A percentile compares a stretch with the other conserved stretches of the same genome.
Conservation (phyloP, 2,797 vertebrate species). For the Coendou prehensilis region DNA sequence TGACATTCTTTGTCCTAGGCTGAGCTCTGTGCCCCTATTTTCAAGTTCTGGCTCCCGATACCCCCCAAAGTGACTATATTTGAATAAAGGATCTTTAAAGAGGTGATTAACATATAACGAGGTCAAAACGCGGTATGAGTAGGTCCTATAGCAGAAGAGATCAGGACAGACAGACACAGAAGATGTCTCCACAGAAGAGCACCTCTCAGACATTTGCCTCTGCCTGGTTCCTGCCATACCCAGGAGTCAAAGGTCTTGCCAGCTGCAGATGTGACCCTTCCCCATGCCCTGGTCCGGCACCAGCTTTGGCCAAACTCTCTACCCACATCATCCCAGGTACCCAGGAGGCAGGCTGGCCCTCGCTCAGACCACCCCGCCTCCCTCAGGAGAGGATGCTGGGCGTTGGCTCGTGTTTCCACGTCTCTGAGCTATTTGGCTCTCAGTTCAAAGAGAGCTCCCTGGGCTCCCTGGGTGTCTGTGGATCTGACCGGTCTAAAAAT, state of each 20-base stretch:
- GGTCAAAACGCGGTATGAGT: neutral
- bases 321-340: too few relatives aligned
- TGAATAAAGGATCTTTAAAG: neutral
- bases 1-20: neutral
- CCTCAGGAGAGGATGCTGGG: rapidly evolving
- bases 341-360: neutral
- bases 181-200: too few relatives aligned
- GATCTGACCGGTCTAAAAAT: neutral
- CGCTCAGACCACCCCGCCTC: too few relatives aligned
- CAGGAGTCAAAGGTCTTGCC: rapidly evolving
- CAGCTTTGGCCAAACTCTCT: neutral
- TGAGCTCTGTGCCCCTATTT: neutral
- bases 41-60: neutral
- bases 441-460: too few relatives aligned
- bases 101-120: neutral
- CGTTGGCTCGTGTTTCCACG: rapidly evolving
- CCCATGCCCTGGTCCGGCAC: rapidly evolving
- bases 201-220: rapidly evolving
- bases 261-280: rapidly evolving
- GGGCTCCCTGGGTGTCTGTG: neutral
- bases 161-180: neutral
- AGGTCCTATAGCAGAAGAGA: neutral
- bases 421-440: rapidly evolving
- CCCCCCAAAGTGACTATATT: neutral
- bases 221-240: rapidly evolving